A percentile compares a stretch with the other conserved stretches of the same genome.
These are phyloP conservation scores for Orussus abietinus DNA, from an alignment of 1,140 invertebrate genomes.

Conservation along the genomic window DNA sequence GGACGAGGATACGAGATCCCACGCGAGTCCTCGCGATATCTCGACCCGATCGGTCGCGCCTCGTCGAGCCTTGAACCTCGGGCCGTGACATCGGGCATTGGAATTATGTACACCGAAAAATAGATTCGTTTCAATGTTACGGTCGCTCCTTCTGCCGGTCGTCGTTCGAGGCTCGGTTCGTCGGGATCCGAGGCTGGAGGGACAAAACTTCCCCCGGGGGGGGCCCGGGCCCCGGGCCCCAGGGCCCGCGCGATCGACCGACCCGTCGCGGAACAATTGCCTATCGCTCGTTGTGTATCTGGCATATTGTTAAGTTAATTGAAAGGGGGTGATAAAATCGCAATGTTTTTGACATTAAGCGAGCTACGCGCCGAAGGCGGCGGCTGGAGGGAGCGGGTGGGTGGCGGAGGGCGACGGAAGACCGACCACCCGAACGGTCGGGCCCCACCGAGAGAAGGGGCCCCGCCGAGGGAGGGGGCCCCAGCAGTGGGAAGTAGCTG, in stretches of 20 bases:
- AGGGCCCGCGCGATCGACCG: not conserved
- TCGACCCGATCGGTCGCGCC: too few species aligned
- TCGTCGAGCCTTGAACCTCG: not conserved
- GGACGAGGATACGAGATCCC: too few species aligned
- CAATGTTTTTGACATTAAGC: slow-evolving; percentile 38
- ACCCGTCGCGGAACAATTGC: slow-evolving; percentile 26
- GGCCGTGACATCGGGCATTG: not conserved
- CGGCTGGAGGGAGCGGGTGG: slow-evolving; percentile 1
- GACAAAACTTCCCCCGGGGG: slow-evolving; percentile 6
- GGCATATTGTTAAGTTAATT: slow-evolving; percentile 45
- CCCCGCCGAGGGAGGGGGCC: too few species aligned
- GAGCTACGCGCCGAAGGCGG: slow-evolving; percentile 17
- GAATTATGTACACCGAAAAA: slow-evolving; percentile 1
- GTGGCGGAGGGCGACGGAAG: slow-evolving; percentile 13
- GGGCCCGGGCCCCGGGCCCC: not conserved
- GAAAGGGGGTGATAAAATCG: slow-evolving; percentile 39
- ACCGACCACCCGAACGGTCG: slow-evolving; percentile 34
- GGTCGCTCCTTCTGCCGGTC: too few species aligned
- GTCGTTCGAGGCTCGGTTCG: not conserved
- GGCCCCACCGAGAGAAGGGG: too few species aligned
- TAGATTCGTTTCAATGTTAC: slow-evolving; percentile 1
- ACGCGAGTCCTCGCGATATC: too few species aligned
- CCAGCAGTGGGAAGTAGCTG: slow-evolving; percentile 8
- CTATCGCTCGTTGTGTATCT: slow-evolving; percentile 33
- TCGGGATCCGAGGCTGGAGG: not conserved